Base-by-base conservation (phyloP, 2,113 vertebrate species). In the Pelobates fuscus region DNA sequence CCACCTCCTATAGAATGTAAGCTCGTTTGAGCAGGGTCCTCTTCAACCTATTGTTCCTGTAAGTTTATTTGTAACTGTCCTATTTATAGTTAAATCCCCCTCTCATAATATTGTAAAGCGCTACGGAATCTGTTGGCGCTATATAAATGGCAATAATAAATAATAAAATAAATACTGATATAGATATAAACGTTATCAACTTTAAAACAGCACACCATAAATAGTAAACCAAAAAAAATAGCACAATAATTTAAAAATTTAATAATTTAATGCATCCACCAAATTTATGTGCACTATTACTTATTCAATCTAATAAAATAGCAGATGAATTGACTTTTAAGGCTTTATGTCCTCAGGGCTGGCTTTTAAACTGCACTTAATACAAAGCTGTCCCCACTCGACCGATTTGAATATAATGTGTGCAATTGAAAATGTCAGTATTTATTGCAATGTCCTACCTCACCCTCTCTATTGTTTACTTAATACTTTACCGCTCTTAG, bases 251-350 rank as follows among this genome's bases (percentile, higher is more conserved):
- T 73, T 3, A 37, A 64, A 41, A 65, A 55, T 41, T 2, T 29
- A 21, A 10, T 65, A 57, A n/a, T 57, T 30, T 17, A 43, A 43
- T 57, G 49, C 61, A 55, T 57, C 61, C 29, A 65, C 60, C 71
- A 74, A 65, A 57, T 74, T 74, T 74, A 74, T 65, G 61, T 74
- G 71, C 46, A 55, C 61, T 61, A 74, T 74, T 74, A 74, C 71
- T 57, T 74, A 74, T 74, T 74, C 71, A 74, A 74, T 74, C 61
- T 74, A 65, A 74, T 74, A 74, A 74, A 74, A 63, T 74, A 74
- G 37, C 71, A 74, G 62, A 74, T 74, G 60, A 74, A 74, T 74
- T 74, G 71, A 29, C 46, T 74, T 74, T 65, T 74, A 74, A 57
- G 54, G 71, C 71, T 55, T 52, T 27, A 27, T 74, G 63, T 74